Conservation (phyloP, 2,113 vertebrate species). For the Pseudolaguvia tuberculata region DNA sequence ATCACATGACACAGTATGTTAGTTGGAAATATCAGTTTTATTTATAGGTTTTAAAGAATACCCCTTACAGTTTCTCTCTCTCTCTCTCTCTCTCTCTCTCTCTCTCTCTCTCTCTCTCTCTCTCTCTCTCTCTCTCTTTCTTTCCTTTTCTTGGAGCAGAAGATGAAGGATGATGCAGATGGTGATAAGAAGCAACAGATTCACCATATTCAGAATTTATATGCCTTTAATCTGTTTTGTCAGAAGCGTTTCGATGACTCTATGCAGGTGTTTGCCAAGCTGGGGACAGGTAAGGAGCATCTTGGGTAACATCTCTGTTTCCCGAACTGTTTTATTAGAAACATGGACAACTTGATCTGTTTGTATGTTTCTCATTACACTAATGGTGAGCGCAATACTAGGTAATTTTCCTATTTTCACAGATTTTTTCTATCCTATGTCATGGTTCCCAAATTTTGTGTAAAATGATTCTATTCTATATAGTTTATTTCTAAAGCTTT, state of each 20-base stretch:
- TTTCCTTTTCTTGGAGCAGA: conserved; percentile 59
- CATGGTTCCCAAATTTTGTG: not conserved
- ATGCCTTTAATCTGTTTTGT: conserved; percentile 96
- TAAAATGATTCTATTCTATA: not conserved
- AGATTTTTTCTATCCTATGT: not conserved
- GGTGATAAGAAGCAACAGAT: conserved; percentile 94
- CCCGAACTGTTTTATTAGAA: not conserved
- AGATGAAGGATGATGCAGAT: conserved; percentile 97
- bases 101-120: not conserved
- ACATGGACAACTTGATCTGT: not conserved
- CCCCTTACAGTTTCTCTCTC: not conserved
- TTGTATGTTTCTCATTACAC: not conserved
- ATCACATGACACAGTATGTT: no score
- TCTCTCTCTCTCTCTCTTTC: not conserved
- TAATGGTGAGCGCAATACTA: not conserved
- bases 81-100: not conserved
- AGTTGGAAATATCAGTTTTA: no score
- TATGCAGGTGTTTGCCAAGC: conserved; percentile 97
- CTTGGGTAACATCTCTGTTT: no score
- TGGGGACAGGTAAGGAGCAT: conserved; percentile 95
- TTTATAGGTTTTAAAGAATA: not conserved
- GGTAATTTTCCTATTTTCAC: not conserved
- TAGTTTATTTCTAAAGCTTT: not conserved
- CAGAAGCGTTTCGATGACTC: conserved; percentile 98
- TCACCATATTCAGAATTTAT: conserved; percentile 97